Percentiles rank a stretch among this genome's conserved stretches.
Evolutionary conservation across 2,888 invertebrate species (phyloP).

Genomic region (Kryphioiulus occultus): DNA sequence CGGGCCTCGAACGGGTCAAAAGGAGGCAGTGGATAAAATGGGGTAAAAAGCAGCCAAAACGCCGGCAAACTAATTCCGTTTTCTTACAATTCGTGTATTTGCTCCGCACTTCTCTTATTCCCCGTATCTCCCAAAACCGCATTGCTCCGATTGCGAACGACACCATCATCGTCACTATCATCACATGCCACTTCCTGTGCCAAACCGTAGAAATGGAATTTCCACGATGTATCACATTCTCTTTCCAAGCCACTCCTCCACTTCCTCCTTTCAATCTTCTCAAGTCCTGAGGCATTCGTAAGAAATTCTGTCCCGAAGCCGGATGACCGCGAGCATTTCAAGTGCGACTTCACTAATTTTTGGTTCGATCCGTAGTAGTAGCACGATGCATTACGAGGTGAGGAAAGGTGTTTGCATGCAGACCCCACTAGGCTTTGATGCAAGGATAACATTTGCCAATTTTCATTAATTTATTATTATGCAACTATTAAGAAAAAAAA

Average conservation of each 20-base stretch:
- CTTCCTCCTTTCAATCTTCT: conserved; percentile 40
- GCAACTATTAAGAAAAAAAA: no score
- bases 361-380: neutral
- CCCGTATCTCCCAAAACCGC: neutral
- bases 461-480: neutral
- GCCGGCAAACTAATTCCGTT: neutral
- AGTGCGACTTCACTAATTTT: neutral
- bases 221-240: neutral
- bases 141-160: conserved; percentile 6
- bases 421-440: neutral
- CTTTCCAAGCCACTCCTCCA: conserved; percentile 28
- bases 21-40: conserved; percentile 35
- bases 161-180: conserved; percentile 40
- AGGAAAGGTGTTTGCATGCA: neutral
- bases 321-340: neutral
- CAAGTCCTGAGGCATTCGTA: conserved; percentile 21
- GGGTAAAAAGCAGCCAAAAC: conserved; percentile 22
- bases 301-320: neutral
- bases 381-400: conserved; percentile 2
- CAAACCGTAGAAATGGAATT: neutral
- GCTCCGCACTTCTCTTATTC: neutral
- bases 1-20: conserved; percentile 7
- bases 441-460: neutral
- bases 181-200: conserved; percentile 28
- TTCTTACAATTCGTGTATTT: neutral